Evolutionary conservation across 2,113 vertebrate species (phyloP).

Genomic region (Lophius piscatorius): DNA sequence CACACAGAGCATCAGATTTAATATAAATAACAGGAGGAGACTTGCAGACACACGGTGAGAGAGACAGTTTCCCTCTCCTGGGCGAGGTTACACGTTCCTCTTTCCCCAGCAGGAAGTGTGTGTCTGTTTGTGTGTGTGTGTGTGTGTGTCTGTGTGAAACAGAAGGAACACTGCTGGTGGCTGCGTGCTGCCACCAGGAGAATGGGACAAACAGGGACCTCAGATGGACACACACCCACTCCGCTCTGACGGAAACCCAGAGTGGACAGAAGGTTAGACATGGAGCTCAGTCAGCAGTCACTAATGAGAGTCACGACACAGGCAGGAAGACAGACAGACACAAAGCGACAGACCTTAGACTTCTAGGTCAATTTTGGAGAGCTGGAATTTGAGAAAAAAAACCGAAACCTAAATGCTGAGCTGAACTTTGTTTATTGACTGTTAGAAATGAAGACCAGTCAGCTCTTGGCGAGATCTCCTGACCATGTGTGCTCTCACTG

Average conservation of each 20-base stretch:
- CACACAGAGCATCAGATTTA: constrained; percentile 28
- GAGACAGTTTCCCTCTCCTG: constrained; percentile 57
- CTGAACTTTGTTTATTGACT: too few species aligned
- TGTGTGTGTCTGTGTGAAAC: constrained; percentile 53
- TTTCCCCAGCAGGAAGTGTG: constrained; percentile 55
- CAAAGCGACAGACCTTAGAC: too few species aligned
- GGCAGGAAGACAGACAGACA: neutral
- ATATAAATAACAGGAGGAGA: constrained; percentile 65
- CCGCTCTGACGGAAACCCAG: constrained; percentile 45
- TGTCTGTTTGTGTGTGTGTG: constrained; percentile 49
- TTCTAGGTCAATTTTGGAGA: too few species aligned
- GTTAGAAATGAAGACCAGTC: too few species aligned
- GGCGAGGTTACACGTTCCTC: constrained; percentile 52
- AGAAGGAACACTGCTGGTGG: constrained; percentile 55
- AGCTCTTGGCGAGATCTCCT: too few species aligned
- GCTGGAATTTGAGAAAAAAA: too few species aligned
- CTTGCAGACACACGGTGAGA: constrained; percentile 16
- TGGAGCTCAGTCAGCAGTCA: constrained; percentile 47
- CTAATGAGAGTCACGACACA: constrained; percentile 63
- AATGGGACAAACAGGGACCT: constrained; percentile 52
- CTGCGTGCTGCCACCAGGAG: constrained; percentile 47
- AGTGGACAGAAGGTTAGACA: constrained; percentile 63
- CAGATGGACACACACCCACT: constrained; percentile 37
- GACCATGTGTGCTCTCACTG: too few species aligned
- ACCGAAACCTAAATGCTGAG: too few species aligned